Evolutionary conservation across 2,113 vertebrate genomes (phyloP).

Genomic region (Thamnaconus septentrionalis): DNA sequence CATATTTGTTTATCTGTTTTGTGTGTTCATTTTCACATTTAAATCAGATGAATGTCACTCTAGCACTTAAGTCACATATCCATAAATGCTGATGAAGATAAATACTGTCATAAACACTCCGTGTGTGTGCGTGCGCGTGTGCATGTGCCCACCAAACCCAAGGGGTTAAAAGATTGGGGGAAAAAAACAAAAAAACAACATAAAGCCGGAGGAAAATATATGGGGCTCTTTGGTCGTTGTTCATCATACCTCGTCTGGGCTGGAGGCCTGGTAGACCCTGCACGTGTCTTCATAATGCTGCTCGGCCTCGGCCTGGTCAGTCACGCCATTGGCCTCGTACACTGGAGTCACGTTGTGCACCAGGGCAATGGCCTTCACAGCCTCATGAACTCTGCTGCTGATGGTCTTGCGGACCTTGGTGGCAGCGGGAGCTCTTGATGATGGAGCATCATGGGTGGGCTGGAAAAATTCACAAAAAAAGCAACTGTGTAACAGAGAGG

Average conservation of each 20-base stretch:
- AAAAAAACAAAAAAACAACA: no score
- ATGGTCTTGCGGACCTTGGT: conserved; percentile 96
- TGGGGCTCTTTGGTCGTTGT: no score
- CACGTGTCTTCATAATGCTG: conserved; percentile 95
- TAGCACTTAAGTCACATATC: conserved; percentile 5
- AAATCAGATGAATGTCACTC: background rate
- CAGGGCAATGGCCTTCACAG: conserved; percentile 93
- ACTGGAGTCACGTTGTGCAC: conserved; percentile 96
- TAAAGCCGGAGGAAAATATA: background rate
- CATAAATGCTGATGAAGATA: background rate
- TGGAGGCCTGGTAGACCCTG: conserved; percentile 95
- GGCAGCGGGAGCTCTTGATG: conserved; percentile 82
- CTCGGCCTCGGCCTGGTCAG: conserved; percentile 94
- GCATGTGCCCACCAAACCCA: background rate
- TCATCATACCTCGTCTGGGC: conserved; percentile 89
- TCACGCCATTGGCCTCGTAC: conserved; percentile 92
- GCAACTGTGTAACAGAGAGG: no score
- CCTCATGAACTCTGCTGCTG: conserved; percentile 94
- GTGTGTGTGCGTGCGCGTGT: background rate
- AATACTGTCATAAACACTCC: background rate
- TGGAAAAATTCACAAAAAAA: conserved; percentile 28
- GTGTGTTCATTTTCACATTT: no score
- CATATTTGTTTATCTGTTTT: no score
- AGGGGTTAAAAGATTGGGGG: background rate
- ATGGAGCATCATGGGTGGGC: conserved; percentile 86